Conservation (phyloP, 1,140 invertebrate species). For the Drosophila auraria region DNA sequence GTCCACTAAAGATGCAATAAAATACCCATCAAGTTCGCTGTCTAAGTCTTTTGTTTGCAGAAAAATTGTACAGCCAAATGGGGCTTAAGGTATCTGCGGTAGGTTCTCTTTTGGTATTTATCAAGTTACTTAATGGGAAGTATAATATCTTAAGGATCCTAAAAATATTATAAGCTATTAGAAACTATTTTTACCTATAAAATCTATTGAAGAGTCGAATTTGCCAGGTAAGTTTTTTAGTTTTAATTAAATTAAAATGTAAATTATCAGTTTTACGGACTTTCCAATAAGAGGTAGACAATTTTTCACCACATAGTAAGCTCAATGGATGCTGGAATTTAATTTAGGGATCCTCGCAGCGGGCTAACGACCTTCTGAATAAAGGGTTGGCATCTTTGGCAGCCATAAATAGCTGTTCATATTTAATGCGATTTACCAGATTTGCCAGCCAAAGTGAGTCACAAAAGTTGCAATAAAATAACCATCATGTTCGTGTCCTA, state of each 20-base stretch:
- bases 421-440: slow-evolving; percentile 29
- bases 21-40: slow-evolving; percentile 51
- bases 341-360: not conserved
- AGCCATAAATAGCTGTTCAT: slow-evolving; percentile 37
- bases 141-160: not conserved
- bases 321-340: too few species aligned
- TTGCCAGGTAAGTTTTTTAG: not conserved
- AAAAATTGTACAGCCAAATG: slow-evolving; percentile 23
- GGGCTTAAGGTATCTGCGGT: not conserved
- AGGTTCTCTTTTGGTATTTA: not conserved
- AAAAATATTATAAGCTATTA: not conserved
- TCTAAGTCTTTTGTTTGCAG: slow-evolving; percentile 69
- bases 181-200: too few species aligned
- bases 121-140: slow-evolving; percentile 1
- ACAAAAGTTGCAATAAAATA: slow-evolving; percentile 36
- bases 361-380: slow-evolving; percentile 65
- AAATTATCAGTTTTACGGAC: not conserved
- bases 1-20: slow-evolving; percentile 42
- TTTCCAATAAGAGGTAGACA: too few species aligned
- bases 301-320: too few species aligned
- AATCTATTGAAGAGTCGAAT: too few species aligned
- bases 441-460: slow-evolving; percentile 44
- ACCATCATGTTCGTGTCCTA: slow-evolving; percentile 62
- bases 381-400: slow-evolving; percentile 16
- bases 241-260: not conserved